These are phyloP conservation scores for Agonopterix subpropinquella DNA, from an alignment of 2,888 invertebrate species.

Conservation along the genomic window DNA sequence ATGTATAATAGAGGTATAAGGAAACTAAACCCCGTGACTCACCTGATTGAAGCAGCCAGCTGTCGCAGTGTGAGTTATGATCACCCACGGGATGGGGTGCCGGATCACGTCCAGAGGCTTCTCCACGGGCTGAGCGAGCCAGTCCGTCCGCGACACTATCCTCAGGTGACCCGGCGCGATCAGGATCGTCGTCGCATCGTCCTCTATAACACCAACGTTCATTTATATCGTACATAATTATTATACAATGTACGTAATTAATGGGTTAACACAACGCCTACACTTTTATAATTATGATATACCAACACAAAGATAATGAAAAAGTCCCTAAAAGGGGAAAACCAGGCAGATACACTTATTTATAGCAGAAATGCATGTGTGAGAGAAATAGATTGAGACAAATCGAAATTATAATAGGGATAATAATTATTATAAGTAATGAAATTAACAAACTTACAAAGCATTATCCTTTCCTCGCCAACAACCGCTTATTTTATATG, in stretches of 20 bases:
- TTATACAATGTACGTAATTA: not conserved
- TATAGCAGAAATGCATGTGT: no score
- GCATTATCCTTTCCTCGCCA: not conserved
- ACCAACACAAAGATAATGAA: not conserved
- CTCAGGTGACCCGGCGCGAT: conserved; percentile 62
- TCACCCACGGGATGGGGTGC: conserved; percentile 68
- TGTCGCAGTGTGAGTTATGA: conserved; percentile 81
- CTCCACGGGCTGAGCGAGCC: conserved; percentile 80
- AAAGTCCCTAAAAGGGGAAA: not conserved
- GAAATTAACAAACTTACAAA: not conserved
- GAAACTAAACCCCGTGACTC: conserved; percentile 2
- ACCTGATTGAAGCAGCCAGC: conserved; percentile 75
- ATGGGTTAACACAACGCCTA: no score
- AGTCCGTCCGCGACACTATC: conserved; percentile 75
- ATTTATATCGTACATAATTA: not conserved
- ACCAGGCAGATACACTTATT: no score
- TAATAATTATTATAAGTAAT: not conserved
- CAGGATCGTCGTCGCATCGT: conserved; percentile 28
- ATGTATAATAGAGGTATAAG: no score
- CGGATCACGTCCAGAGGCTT: conserved; percentile 37
- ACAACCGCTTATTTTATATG: no score
- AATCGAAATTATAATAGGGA: no score
- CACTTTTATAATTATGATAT: not conserved
- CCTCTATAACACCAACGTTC: conserved; percentile 29
- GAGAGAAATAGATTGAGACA: no score